These are phyloP conservation scores for Drosophila miranda DNA, from an alignment of 1,140 invertebrate species.

Conservation along the genomic window DNA sequence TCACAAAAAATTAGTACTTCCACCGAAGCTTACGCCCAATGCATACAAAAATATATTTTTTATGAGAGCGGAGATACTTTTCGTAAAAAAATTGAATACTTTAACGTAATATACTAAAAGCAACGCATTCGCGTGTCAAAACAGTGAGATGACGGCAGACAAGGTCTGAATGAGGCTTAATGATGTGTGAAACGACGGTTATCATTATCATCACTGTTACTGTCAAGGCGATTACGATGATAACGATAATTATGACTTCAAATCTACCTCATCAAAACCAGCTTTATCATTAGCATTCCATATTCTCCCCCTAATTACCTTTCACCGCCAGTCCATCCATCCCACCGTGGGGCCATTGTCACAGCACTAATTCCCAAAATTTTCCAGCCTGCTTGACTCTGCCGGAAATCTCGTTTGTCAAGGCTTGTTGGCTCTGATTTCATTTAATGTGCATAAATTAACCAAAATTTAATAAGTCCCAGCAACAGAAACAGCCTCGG, in stretches of 20 bases:
- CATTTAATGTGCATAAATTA: constrained; percentile 63
- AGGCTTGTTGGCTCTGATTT: constrained; percentile 45
- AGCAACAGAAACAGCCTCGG: not conserved
- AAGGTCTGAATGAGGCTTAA: constrained; percentile 55
- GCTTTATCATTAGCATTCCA: constrained; percentile 21
- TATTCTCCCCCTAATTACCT: constrained; percentile 40
- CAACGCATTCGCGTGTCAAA: constrained; percentile 43
- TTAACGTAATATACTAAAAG: constrained; percentile 48
- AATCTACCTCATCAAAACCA: constrained; percentile 41
- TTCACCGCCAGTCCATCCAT: not conserved
- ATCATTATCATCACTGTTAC: constrained; percentile 44
- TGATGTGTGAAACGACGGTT: constrained; percentile 77
- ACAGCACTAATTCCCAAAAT: constrained; percentile 33
- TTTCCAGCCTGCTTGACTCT: constrained; percentile 30
- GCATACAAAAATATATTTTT: constrained; percentile 41
- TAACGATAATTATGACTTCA: constrained; percentile 32
- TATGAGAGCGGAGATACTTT: not conserved
- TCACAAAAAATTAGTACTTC: constrained; percentile 18
- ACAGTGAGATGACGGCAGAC: constrained; percentile 3
- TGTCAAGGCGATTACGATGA: constrained; percentile 36
- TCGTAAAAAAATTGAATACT: constrained; percentile 28
- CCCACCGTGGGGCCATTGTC: constrained; percentile 18
- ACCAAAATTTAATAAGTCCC: constrained; percentile 48
- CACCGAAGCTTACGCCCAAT: constrained; percentile 35
- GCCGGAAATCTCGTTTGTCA: constrained; percentile 40